Base-by-base conservation (phyloP, 2,888 invertebrate genomes). In the Lymantria monacha region DNA sequence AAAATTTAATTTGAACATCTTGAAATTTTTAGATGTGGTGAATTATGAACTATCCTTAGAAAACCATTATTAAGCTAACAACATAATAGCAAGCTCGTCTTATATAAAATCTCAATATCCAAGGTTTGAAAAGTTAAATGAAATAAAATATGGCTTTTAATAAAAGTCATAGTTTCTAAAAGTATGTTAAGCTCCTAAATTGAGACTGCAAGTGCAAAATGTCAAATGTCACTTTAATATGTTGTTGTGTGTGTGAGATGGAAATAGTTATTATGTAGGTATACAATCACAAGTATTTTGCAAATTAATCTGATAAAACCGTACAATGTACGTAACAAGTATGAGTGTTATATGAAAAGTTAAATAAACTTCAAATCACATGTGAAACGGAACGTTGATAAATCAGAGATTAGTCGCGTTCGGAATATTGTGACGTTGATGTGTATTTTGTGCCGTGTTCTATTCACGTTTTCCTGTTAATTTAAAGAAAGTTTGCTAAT, bases 311-410 rank as follows among this genome's bases (percentile, higher is more conserved):
- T 52, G 58, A 64, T 66, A 69, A 65, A 63, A 53, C 15, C 9
- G 9, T 7, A 8, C 33, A 22, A 56, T 59, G 55, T 59, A 11
- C 33, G 1, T n/a, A 7, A 12, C 2, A n/a, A 61, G 60, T 59
- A 58, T 61, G 53, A 65, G 51, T 54, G 48, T 55, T 46, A 48
- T 50, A 55, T 53, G 53, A 46, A 49, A 61, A 68, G 53, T 51
- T 53, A 61, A 70, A 63, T 57, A 58, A 56, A 65, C 49, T 69
- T 62, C 63, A 53, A 76, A 70, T 69, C 65, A 63, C 60, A 38
- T 55, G 73, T 73, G 72, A 71, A 80, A 80, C 71, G 78, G 64
- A 77, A 74, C 76, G 74, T 70, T 69, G 69, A 64, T 69, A 70
- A 68, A 71, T 70, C 59, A 61, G 51, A 64, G 62, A 65, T 66